Conservation (phyloP, 2,888 invertebrate species). For the Caenorhabditis becei region DNA sequence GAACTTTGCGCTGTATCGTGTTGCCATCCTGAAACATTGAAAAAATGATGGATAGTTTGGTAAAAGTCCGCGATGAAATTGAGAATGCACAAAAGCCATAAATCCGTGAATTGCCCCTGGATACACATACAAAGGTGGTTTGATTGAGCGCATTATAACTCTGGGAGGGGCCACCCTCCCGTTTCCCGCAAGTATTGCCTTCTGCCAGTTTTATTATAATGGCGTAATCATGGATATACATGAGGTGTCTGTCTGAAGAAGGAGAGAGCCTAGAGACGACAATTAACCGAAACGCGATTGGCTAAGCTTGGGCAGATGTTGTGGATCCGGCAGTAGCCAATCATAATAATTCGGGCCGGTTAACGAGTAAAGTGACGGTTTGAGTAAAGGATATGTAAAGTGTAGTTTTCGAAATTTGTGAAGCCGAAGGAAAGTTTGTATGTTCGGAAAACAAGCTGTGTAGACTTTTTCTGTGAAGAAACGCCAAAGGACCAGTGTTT, state of each 20-base stretch:
- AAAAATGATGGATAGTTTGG: slow-evolving; percentile 14
- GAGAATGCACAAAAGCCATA: slow-evolving; percentile 9
- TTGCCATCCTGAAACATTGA: slow-evolving; percentile 26
- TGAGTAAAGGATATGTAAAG: neutral
- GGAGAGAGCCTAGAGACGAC: slow-evolving; percentile 10
- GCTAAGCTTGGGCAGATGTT: slow-evolving; percentile 48
- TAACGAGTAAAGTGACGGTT: slow-evolving; percentile 2
- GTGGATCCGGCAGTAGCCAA: slow-evolving; percentile 47
- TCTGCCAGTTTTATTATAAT: slow-evolving; percentile 47
- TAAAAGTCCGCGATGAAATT: neutral
- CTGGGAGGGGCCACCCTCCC: slow-evolving; percentile 45
- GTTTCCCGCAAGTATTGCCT: slow-evolving; percentile 51
- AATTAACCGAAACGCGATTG: slow-evolving; percentile 41
- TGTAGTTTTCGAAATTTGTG: neutral
- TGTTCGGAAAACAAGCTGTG: too few species aligned
- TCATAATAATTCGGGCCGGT: slow-evolving; percentile 23
- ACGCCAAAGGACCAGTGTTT: too few species aligned
- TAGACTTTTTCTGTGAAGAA: too few species aligned
- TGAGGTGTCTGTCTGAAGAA: slow-evolving; percentile 53
- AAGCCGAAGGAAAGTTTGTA: neutral
- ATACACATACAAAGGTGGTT: slow-evolving; percentile 50
- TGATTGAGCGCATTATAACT: slow-evolving; percentile 60
- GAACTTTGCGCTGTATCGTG: slow-evolving; percentile 40
- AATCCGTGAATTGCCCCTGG: slow-evolving; percentile 12
- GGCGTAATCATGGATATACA: slow-evolving; percentile 52